Percentiles rank a stretch among this genome's conserved stretches.
These are phyloP conservation scores for Pangasius sanitwongsei DNA, from an alignment of 2,797 vertebrate species.

Conservation along the genomic window DNA sequence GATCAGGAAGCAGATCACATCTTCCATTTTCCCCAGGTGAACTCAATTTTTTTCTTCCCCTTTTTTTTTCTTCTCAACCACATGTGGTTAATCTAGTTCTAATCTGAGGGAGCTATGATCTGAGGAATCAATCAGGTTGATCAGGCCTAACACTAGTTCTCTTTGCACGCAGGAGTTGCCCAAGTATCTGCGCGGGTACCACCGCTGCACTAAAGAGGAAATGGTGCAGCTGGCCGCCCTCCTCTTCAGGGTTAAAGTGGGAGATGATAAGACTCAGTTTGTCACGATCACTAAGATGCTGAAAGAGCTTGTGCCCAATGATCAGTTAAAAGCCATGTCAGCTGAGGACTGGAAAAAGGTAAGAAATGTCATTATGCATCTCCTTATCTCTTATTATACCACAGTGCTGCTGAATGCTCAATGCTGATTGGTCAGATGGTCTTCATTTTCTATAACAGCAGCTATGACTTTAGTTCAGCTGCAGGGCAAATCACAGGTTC, in stretches of 20 bases:
- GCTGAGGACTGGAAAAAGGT: slow-evolving; percentile 96
- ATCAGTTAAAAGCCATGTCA: slow-evolving; percentile 82
- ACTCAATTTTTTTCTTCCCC: neutral
- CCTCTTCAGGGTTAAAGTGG: slow-evolving; percentile 84
- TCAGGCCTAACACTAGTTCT: neutral
- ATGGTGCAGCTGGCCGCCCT: slow-evolving; percentile 83
- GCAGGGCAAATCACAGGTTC: neutral
- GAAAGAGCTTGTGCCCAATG: slow-evolving; percentile 87
- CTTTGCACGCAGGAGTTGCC: slow-evolving; percentile 83
- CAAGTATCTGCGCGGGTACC: slow-evolving; percentile 93
- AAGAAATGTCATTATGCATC: neutral
- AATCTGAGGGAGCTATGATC: neutral
- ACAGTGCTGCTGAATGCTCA: neutral
- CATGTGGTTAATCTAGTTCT: neutral
- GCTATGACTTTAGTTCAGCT: neutral
- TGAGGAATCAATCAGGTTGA: neutral
- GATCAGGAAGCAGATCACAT: slow-evolving; percentile 87
- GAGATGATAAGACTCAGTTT: slow-evolving; percentile 78
- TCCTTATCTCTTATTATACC: neutral
- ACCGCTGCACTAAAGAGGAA: slow-evolving; percentile 86
- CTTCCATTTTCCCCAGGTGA: slow-evolving; percentile 96
- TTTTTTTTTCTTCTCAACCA: neutral
- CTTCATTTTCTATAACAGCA: neutral
- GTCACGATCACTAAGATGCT: slow-evolving; percentile 83
- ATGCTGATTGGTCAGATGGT: neutral